These are phyloP conservation scores for Phallusia fumigata DNA, from an alignment of 23 tunicate genomes.

Conservation along the genomic window DNA sequence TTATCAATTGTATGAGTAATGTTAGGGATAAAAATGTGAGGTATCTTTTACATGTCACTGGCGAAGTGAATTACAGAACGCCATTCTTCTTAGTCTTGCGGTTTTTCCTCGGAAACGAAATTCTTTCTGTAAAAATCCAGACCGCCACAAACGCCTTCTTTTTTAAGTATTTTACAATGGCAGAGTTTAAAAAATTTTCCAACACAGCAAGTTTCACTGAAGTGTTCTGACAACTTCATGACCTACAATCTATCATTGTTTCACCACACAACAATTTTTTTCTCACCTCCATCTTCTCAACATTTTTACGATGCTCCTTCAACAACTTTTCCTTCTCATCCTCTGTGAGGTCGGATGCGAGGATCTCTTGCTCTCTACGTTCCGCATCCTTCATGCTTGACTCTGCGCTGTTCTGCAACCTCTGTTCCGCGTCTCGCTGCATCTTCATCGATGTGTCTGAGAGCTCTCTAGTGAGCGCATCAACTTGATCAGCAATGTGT, in stretches of 20 bases:
- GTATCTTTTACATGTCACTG: too few relatives aligned
- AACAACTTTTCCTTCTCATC: slow-evolving; percentile 78
- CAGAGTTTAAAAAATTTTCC: too few relatives aligned
- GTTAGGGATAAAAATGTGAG: too few relatives aligned
- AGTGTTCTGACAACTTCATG: background rate
- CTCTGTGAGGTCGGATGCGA: slow-evolving; percentile 39
- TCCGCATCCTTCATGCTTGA: slow-evolving; percentile 24
- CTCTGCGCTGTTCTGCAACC: slow-evolving; percentile 29
- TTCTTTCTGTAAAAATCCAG: too few relatives aligned
- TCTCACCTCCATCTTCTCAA: slow-evolving; percentile 56
- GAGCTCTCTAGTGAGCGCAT: slow-evolving; percentile 63
- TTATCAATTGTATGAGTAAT: too few relatives aligned
- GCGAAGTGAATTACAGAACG: too few relatives aligned
- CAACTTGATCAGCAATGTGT: slow-evolving; percentile 46
- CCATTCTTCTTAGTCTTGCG: too few relatives aligned
- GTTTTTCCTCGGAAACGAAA: too few relatives aligned
- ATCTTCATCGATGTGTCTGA: slow-evolving; percentile 43
- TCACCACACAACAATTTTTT: background rate
- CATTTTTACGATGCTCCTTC: slow-evolving; percentile 57
- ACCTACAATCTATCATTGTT: background rate
- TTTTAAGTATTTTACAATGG: too few relatives aligned
- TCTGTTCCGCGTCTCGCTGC: slow-evolving; percentile 38
- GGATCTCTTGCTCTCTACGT: slow-evolving; percentile 50
- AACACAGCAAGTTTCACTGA: too few relatives aligned
- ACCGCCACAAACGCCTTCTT: too few relatives aligned